A percentile compares a stretch with the other conserved stretches of the same genome.
phyloP scores from a whole-genome alignment of 2,888 invertebrate species.

The Cosmia trapezina region DNA sequence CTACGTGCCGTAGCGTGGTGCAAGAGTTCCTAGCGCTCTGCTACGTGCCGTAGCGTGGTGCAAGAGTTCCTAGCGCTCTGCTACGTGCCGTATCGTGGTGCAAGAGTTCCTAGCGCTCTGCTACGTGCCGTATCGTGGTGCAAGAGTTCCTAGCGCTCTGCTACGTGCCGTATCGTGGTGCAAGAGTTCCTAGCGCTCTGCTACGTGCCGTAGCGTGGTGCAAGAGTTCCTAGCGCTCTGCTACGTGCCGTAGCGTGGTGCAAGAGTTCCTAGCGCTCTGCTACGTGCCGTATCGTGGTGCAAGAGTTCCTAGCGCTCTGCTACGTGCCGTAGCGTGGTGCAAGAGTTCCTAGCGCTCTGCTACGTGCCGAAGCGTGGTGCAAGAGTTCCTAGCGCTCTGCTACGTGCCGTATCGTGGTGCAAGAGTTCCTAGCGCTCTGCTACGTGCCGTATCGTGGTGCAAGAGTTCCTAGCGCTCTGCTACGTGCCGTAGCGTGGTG shows the following conservation, averaged over 20 bases:
- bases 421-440: constrained; percentile 2
- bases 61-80: too few relatives aligned
- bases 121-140: too few relatives aligned
- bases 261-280: constrained; percentile 1
- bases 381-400: constrained; percentile 4
- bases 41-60: not conserved
- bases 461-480: not conserved
- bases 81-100: too few relatives aligned
- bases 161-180: not conserved
- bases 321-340: constrained; percentile 13
- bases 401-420: constrained; percentile 9
- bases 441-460: constrained; percentile 12
- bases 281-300: constrained; percentile 8
- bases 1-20: too few relatives aligned
- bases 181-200: not conserved
- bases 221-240: not conserved
- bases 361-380: too few relatives aligned
- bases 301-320: constrained; percentile 1
- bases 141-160: too few relatives aligned
- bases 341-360: not conserved
- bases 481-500: too few relatives aligned
- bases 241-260: too few relatives aligned
- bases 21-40: constrained; percentile 4
- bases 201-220: constrained; percentile 12
- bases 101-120: not conserved